phyloP scores from a whole-genome alignment of 2,888 invertebrate genomes.

The Heliconius cydno region DNA sequence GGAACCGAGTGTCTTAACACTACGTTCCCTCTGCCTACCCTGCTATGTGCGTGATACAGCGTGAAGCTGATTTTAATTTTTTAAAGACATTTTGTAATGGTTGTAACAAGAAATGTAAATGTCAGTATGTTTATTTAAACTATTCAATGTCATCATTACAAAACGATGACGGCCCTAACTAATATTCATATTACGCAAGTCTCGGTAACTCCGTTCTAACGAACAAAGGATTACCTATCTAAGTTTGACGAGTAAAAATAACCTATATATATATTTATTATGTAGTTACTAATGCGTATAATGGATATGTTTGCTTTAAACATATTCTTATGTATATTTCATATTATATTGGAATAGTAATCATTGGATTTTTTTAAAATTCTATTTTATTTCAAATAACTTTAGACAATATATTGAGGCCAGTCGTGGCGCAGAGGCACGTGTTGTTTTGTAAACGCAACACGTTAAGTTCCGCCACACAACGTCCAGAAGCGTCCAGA shows the following conservation, averaged over 20 bases:
- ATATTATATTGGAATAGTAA: neutral
- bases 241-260: neutral
- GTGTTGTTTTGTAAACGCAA: too few species aligned
- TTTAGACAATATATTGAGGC: neutral
- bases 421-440: too few species aligned
- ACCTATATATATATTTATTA: neutral
- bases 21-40: too few species aligned
- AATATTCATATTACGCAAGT: conserved; percentile 11
- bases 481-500: too few species aligned
- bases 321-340: neutral
- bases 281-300: neutral
- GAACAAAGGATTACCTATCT: neutral
- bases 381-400: neutral
- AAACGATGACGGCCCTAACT: conserved; percentile 16
- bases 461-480: too few species aligned
- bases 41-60: too few species aligned
- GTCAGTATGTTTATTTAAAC: conserved; percentile 2
- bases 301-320: neutral
- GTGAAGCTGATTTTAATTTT: neutral
- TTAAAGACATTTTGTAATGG: neutral
- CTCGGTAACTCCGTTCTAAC: neutral
- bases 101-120: conserved; percentile 8
- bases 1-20: too few species aligned
- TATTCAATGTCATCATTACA: conserved; percentile 4
- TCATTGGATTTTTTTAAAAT: neutral